A percentile compares a stretch with the other conserved stretches of the same genome.
These are phyloP conservation scores for Nematostella vectensis DNA, from an alignment of 92 coral and sea anemone species.

Conservation along the genomic window DNA sequence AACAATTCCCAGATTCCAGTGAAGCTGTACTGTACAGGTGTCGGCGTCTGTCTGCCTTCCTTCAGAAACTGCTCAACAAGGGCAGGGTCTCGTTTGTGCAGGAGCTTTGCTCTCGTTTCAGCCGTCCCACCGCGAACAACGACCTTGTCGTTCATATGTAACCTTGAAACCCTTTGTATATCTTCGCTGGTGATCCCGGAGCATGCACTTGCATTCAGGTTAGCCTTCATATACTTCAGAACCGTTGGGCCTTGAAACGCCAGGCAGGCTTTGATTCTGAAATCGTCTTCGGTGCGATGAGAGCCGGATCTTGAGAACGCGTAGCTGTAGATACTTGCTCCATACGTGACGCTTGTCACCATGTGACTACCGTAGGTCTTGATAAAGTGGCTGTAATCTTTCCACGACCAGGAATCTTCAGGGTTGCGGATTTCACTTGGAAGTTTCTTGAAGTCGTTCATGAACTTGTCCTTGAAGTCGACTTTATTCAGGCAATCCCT, in stretches of 20 bases:
- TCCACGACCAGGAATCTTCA: slow-evolving; percentile 2
- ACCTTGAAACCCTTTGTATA: slow-evolving; percentile 1
- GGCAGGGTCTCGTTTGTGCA: slow-evolving; percentile 6
- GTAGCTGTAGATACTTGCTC: slow-evolving; percentile 16
- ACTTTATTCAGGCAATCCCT: neutral
- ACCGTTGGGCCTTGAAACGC: neutral
- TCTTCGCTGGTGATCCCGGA: slow-evolving; percentile 40
- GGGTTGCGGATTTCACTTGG: slow-evolving; percentile 9
- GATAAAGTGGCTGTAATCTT: slow-evolving; percentile 7
- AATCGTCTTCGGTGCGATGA: slow-evolving; percentile 9
- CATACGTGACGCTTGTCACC: slow-evolving; percentile 12
- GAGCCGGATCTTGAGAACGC: slow-evolving; percentile 7
- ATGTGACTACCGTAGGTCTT: neutral
- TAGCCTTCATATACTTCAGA: neutral
- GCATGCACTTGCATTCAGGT: slow-evolving; percentile 37
- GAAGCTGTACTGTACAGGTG: slow-evolving; percentile 19
- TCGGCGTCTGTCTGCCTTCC: slow-evolving; percentile 27
- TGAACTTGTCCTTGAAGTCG: slow-evolving; percentile 3
- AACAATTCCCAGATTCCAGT: neutral
- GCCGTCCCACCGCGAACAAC: slow-evolving; percentile 38
- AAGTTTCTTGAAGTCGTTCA: slow-evolving; percentile 5
- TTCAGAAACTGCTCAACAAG: slow-evolving; percentile 20
- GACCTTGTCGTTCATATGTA: slow-evolving; percentile 26
- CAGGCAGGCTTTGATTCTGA: neutral
- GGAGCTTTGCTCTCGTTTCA: slow-evolving; percentile 31